These are phyloP conservation scores for Mormyrops attenuatus DNA, from an alignment of 2,797 vertebrate genomes.

Conservation along the genomic window DNA sequence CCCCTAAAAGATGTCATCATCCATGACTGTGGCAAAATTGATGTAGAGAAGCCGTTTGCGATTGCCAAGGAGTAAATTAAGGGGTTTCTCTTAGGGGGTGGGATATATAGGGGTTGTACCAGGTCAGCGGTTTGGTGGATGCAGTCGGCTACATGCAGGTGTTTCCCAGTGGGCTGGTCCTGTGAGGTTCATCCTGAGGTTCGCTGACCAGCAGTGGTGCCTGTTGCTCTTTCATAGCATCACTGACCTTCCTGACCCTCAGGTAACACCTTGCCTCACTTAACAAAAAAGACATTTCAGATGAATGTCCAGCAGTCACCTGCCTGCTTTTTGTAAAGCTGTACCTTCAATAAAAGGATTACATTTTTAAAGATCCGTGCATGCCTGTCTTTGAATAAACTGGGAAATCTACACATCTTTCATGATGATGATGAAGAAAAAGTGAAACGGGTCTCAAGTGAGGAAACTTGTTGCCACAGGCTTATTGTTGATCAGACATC, in stretches of 20 bases:
- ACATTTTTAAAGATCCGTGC: constrained; percentile 48
- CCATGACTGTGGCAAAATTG: constrained; percentile 71
- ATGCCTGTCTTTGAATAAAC: neutral
- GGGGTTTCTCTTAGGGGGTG: neutral
- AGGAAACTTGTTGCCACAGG: neutral
- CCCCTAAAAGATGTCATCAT: constrained; percentile 84
- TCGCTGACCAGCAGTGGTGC: neutral
- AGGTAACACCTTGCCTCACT: constrained; percentile 48
- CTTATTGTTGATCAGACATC: neutral
- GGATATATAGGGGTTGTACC: constrained; percentile 29
- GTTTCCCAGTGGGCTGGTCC: constrained; percentile 2
- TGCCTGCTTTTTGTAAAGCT: constrained; percentile 47
- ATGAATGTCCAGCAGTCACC: constrained; percentile 41
- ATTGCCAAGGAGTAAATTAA: constrained; percentile 78
- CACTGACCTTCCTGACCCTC: constrained; percentile 31
- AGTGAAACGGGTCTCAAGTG: neutral
- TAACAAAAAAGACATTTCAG: constrained; percentile 55
- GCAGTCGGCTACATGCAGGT: neutral
- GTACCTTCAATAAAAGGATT: constrained; percentile 61
- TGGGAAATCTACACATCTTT: neutral
- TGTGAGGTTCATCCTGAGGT: constrained; percentile 20
- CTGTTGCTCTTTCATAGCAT: constrained; percentile 35
- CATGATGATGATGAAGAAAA: neutral
- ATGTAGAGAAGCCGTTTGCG: constrained; percentile 88
- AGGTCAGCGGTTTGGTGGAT: constrained; percentile 22